Conservation (phyloP, 1,140 invertebrate genomes). For the Coptotermes formosanus region DNA sequence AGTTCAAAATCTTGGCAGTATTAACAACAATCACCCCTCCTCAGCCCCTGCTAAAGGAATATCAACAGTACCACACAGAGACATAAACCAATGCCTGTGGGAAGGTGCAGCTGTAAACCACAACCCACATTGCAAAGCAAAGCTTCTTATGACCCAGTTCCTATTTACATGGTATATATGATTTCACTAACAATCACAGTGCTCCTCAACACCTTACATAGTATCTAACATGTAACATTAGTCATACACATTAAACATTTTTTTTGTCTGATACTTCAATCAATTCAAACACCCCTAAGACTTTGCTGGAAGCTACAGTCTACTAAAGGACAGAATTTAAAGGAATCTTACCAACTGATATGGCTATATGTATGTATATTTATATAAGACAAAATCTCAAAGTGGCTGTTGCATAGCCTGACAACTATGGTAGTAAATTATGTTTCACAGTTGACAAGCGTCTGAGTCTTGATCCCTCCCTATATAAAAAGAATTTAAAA, state of each 20-base stretch:
- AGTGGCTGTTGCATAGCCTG: neutral
- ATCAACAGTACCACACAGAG: no score
- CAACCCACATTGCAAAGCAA: neutral
- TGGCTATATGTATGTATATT: conserved; percentile 1
- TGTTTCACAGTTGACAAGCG: neutral
- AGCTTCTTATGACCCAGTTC: neutral
- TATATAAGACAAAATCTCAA: conserved; percentile 19
- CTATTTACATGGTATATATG: neutral
- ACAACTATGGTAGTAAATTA: conserved; percentile 18
- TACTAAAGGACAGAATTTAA: neutral
- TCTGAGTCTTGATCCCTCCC: neutral
- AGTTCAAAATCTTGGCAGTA: no score
- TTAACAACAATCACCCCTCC: no score
- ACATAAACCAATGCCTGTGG: neutral
- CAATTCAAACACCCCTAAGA: neutral
- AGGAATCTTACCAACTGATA: conserved; percentile 18
- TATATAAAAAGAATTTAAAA: conserved; percentile 39
- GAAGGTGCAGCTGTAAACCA: neutral
- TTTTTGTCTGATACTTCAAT: neutral
- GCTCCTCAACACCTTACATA: neutral
- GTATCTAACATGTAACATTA: conserved; percentile 2
- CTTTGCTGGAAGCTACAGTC: neutral
- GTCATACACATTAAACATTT: conserved; percentile 9
- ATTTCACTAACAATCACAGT: conserved; percentile 6
- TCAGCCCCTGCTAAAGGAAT: no score